Evolutionary conservation across 35 echinoderm and acorn worm species (phyloP).

Genomic region (Lytechinus variegatus): DNA sequence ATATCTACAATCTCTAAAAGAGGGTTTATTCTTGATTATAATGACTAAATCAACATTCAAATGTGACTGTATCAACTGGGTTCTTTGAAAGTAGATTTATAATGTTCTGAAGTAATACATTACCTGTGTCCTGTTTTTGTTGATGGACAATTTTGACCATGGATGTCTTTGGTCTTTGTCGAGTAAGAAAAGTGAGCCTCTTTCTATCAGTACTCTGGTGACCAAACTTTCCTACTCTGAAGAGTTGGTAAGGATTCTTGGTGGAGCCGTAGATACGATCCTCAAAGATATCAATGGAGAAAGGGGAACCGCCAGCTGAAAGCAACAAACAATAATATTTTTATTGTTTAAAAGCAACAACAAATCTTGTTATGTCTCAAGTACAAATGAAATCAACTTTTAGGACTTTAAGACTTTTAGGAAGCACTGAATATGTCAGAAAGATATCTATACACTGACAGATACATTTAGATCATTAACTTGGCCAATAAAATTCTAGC

Average conservation of each 20-base stretch:
- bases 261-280: constrained; percentile 64
- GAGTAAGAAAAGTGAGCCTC: neutral
- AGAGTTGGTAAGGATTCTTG: constrained; percentile 50
- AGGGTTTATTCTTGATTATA: too few relatives aligned
- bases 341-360: neutral
- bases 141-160: constrained; percentile 46
- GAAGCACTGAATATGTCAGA: too few relatives aligned
- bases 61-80: too few relatives aligned
- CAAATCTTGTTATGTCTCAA: neutral
- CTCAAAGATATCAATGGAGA: constrained; percentile 70
- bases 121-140: constrained; percentile 51
- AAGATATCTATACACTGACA: too few relatives aligned
- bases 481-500: too few relatives aligned
- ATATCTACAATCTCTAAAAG: too few relatives aligned
- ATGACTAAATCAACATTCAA: too few relatives aligned
- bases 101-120: neutral
- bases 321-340: neutral
- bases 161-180: constrained; percentile 15
- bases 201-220: neutral
- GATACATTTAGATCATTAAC: too few relatives aligned
- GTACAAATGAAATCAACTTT: too few relatives aligned
- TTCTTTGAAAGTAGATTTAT: too few relatives aligned
- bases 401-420: too few relatives aligned
- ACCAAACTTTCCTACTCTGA: constrained; percentile 63
- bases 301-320: constrained; percentile 44